Conservation (phyloP, 2,113 vertebrate species). For the Onychostruthus taczanowskii region DNA sequence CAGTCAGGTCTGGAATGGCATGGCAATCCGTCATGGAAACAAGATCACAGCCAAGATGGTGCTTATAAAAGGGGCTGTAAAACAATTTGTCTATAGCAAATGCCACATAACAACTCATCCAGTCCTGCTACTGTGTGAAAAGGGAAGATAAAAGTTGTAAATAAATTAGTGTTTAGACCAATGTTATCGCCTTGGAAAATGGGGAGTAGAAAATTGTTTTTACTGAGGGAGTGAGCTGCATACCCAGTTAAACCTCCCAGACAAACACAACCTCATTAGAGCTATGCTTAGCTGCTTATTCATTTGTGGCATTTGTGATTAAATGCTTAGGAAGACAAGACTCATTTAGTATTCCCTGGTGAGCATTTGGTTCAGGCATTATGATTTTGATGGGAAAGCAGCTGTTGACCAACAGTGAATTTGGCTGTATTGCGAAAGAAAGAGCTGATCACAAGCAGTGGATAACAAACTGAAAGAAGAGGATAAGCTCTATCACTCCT, state of each 20-base stretch:
- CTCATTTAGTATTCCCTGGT: slow-evolving; percentile 28
- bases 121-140: background rate
- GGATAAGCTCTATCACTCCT: background rate
- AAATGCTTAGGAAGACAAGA: slow-evolving; percentile 25
- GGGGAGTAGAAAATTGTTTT: background rate
- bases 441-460: background rate
- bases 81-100: background rate
- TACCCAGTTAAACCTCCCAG: background rate
- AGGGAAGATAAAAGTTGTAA: background rate
- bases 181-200: background rate
- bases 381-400: background rate
- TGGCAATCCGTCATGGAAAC: background rate
- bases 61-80: slow-evolving; percentile 7
- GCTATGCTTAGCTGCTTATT: slow-evolving; percentile 15
- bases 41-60: background rate
- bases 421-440: background rate
- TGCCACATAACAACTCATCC: background rate
- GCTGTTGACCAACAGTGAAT: background rate
- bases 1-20: background rate
- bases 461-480: background rate
- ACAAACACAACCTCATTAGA: slow-evolving; percentile 33
- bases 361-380: slow-evolving; percentile 15
- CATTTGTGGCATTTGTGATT: slow-evolving; percentile 32
- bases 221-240: background rate
- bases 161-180: background rate